Percentiles rank a stretch among this genome's conserved stretches.
Evolutionary conservation across 2,113 vertebrate species (phyloP).

Genomic region (Anoplopoma fimbria): DNA sequence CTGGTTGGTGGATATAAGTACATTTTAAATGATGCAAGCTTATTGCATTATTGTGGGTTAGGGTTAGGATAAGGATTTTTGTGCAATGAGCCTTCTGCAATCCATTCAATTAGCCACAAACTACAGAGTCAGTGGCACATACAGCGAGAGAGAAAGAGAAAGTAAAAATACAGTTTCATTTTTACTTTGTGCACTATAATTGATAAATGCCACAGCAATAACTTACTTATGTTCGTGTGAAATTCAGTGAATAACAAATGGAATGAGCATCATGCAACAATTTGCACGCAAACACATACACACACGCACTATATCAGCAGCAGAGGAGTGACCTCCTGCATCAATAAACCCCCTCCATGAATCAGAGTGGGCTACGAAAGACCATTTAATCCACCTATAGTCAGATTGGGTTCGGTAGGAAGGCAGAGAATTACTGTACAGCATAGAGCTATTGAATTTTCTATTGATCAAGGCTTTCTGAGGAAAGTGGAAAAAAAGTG

Average conservation of each 20-base stretch:
- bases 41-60: neutral
- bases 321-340: constrained; percentile 16
- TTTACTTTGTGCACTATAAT: neutral
- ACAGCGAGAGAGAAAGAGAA: neutral
- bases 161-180: neutral
- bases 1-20: constrained; percentile 7
- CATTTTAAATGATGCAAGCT: neutral
- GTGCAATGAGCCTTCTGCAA: neutral
- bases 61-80: neutral
- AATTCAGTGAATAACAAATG: constrained; percentile 16
- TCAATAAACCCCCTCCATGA: constrained; percentile 54
- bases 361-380: constrained; percentile 46
- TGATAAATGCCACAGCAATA: constrained; percentile 1
- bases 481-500: constrained; percentile 33
- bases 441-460: constrained; percentile 59
- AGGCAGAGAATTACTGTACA: constrained; percentile 52
- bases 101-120: constrained; percentile 6
- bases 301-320: constrained; percentile 16
- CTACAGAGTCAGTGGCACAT: neutral
- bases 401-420: constrained; percentile 35
- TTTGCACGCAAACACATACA: neutral
- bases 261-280: neutral
- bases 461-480: constrained; percentile 58
- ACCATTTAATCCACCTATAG: constrained; percentile 49
- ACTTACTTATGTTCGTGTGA: neutral